These are phyloP conservation scores for Rutpela maculata DNA, from an alignment of 2,888 invertebrate species.

Conservation along the genomic window DNA sequence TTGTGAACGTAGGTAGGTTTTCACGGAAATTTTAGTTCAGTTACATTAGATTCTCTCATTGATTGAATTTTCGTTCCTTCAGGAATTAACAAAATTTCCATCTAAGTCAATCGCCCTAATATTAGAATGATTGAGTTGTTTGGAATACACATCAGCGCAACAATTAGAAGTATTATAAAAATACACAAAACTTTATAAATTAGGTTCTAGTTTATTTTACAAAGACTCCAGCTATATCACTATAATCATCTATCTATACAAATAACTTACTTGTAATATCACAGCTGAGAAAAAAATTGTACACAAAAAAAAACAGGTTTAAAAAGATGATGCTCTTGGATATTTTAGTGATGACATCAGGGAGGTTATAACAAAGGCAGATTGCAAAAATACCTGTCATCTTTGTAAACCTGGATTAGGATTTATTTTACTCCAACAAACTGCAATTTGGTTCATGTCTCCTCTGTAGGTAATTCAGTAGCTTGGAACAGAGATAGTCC, in stretches of 20 bases:
- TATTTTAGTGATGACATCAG: neutral
- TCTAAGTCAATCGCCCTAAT: too few species aligned
- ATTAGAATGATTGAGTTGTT: neutral
- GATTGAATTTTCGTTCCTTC: too few species aligned
- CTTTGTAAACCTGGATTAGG: neutral
- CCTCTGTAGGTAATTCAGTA: neutral
- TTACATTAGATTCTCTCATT: too few species aligned
- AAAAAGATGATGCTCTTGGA: neutral
- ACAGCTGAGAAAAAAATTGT: conserved; percentile 46
- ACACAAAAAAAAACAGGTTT: conserved; percentile 6
- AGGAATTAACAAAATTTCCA: too few species aligned
- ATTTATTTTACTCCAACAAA: neutral
- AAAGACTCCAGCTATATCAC: conserved; percentile 4
- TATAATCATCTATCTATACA: conserved; percentile 21
- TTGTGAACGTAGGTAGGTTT: too few species aligned
- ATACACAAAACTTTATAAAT: conserved; percentile 41
- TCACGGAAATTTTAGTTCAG: too few species aligned
- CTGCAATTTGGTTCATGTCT: neutral
- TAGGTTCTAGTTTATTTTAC: conserved; percentile 17
- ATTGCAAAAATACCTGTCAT: neutral
- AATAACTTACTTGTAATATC: conserved; percentile 49
- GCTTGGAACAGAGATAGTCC: neutral
- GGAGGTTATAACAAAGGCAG: neutral
- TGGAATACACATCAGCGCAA: conserved; percentile 9
- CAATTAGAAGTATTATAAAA: conserved; percentile 33